Conservation (phyloP, 1,140 invertebrate genomes). For the Schlechtendalia chinensis region DNA sequence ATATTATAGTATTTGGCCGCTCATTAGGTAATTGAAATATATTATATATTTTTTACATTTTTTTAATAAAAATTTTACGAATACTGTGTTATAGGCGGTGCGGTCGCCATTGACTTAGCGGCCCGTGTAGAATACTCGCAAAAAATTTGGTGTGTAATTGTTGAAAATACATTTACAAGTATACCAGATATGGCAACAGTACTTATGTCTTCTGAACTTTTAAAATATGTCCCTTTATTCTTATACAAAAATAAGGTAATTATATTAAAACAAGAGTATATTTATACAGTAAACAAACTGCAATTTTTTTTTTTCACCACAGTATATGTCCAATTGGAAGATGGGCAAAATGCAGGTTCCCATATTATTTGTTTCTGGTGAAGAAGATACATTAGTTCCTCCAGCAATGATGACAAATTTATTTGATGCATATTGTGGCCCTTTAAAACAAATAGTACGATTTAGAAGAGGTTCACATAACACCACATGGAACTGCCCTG, state of each 20-base stretch:
- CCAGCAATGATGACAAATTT: constrained; percentile 80
- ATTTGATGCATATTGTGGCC: constrained; percentile 68
- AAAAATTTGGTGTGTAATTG: constrained; percentile 79
- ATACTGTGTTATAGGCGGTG: constrained; percentile 65
- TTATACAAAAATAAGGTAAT: constrained; percentile 81
- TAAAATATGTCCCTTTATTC: constrained; percentile 71
- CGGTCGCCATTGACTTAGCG: constrained; percentile 82
- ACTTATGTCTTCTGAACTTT: constrained; percentile 67
- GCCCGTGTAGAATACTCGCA: constrained; percentile 68
- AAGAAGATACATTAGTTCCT: constrained; percentile 81
- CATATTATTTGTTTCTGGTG: constrained; percentile 76
- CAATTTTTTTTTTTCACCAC: constrained; percentile 56
- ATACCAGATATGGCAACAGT: constrained; percentile 88
- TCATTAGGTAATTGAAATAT: constrained; percentile 68
- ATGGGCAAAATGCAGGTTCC: constrained; percentile 67
- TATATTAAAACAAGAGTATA: not conserved
- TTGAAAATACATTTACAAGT: constrained; percentile 94
- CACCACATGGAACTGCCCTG: constrained; percentile 72
- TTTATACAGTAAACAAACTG: not conserved
- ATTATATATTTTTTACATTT: not conserved
- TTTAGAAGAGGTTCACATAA: constrained; percentile 80
- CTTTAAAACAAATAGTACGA: constrained; percentile 69
- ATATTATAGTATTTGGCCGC: constrained; percentile 90
- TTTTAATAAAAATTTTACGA: not conserved
- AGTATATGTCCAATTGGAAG: constrained; percentile 73